Percentiles rank a stretch among this genome's conserved stretches.
Evolutionary conservation across 2,113 vertebrate genomes (phyloP).

Genomic region (Diglossa brunneiventris): DNA sequence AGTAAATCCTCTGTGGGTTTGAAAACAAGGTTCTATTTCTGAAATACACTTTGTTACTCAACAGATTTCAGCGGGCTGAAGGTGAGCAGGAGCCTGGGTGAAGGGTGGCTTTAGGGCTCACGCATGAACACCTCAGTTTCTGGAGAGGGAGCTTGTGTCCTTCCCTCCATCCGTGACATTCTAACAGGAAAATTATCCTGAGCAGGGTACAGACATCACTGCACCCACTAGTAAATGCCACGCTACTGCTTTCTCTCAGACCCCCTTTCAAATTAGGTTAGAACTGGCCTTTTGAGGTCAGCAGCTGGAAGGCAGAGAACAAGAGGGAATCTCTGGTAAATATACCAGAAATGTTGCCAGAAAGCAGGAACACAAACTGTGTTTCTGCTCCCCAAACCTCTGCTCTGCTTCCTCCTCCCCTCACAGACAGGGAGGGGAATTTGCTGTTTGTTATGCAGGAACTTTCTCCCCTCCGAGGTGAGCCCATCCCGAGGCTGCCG

Average conservation of each 20-base stretch:
- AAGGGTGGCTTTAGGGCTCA: neutral
- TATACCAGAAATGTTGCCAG: neutral
- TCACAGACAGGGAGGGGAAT: neutral
- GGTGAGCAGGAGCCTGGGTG: neutral
- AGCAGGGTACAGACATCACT: neutral
- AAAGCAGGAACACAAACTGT: neutral
- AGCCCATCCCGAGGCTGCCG: neutral
- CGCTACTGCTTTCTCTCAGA: neutral
- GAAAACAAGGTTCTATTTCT: neutral
- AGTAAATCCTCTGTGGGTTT: neutral
- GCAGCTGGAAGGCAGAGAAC: neutral
- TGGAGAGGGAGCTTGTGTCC: neutral
- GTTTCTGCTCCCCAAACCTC: neutral
- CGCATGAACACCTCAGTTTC: neutral
- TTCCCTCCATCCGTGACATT: neutral
- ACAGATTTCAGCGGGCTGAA: neutral
- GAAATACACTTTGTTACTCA: neutral
- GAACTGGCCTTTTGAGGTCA: neutral
- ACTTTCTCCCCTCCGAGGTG: neutral
- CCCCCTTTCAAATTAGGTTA: neutral
- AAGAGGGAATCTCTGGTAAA: neutral
- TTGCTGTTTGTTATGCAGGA: rapidly evolving
- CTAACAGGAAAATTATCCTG: neutral
- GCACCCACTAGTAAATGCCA: neutral
- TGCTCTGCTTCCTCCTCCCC: neutral